phyloP scores from a whole-genome alignment of 2,888 invertebrate species.

The Eupithecia subumbrata region DNA sequence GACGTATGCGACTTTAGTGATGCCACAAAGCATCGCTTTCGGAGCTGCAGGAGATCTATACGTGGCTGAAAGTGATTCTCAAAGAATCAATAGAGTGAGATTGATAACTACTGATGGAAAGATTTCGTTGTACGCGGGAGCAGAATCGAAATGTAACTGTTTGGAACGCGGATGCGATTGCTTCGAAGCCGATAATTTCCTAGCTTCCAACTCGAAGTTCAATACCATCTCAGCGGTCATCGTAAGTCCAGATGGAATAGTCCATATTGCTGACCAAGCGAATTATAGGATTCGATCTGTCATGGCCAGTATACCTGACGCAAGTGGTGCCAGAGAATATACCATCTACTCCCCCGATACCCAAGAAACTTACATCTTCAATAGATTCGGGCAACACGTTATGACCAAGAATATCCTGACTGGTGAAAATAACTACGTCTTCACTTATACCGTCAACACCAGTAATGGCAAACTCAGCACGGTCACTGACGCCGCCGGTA shows the following conservation, averaged over 20 bases:
- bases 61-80: constrained; percentile 98
- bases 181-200: constrained; percentile 94
- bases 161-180: constrained; percentile 96
- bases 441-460: constrained; percentile 98
- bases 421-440: constrained; percentile 95
- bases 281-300: constrained; percentile 94
- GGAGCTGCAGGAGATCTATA: constrained; percentile 96
- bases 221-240: constrained; percentile 96
- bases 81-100: constrained; percentile 95
- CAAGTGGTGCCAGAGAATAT: constrained; percentile 92
- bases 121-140: constrained; percentile 96
- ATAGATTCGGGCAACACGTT: constrained; percentile 97
- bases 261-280: constrained; percentile 98
- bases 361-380: constrained; percentile 97
- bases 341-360: constrained; percentile 98
- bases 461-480: constrained; percentile 97
- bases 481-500: constrained; percentile 96
- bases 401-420: constrained; percentile 97
- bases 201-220: constrained; percentile 96
- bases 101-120: constrained; percentile 97
- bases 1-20: constrained; percentile 94
- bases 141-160: constrained; percentile 97
- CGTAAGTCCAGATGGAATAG: constrained; percentile 96
- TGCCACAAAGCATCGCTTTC: constrained; percentile 97
- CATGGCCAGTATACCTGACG: constrained; percentile 94